Conservation (phyloP, 2,113 vertebrate species). For the Pseudonaja textilis region DNA sequence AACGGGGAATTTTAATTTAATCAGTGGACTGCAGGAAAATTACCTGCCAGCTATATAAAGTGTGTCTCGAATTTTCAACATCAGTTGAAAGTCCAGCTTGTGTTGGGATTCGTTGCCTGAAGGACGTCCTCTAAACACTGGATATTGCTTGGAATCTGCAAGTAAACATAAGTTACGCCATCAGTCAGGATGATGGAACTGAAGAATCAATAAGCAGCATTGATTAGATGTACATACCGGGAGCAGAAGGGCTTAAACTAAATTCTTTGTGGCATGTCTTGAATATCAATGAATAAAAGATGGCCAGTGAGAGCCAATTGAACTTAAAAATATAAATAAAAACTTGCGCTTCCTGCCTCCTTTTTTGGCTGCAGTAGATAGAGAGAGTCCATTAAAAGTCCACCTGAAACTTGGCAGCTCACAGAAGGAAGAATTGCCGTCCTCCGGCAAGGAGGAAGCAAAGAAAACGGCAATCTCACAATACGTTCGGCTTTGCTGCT, state of each 20-base stretch:
- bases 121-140: slow-evolving; percentile 96
- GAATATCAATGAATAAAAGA: slow-evolving; percentile 78
- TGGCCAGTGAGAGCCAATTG: slow-evolving; percentile 66
- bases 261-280: slow-evolving; percentile 76
- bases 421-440: slow-evolving; percentile 35
- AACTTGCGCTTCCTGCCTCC: not conserved
- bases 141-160: slow-evolving; percentile 95
- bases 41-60: slow-evolving; percentile 99
- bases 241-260: slow-evolving; percentile 81
- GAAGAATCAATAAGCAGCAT: slow-evolving; percentile 76
- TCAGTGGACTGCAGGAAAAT: slow-evolving; percentile 82
- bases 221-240: slow-evolving; percentile 80
- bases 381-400: slow-evolving; percentile 19
- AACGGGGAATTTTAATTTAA: slow-evolving; percentile 83
- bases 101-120: slow-evolving; percentile 98
- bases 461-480: not conserved
- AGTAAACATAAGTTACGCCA: slow-evolving; percentile 76
- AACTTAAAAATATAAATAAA: slow-evolving; percentile 10
- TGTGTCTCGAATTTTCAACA: slow-evolving; percentile 98
- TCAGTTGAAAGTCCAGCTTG: slow-evolving; percentile 98
- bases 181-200: slow-evolving; percentile 79
- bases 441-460: not conserved
- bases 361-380: not conserved
- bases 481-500: not conserved
- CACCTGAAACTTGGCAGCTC: slow-evolving; percentile 29